Percentiles rank a stretch among this genome's conserved stretches.
Conservation (phyloP, 2,113 vertebrate species). For the Mirza zaza region DNA sequence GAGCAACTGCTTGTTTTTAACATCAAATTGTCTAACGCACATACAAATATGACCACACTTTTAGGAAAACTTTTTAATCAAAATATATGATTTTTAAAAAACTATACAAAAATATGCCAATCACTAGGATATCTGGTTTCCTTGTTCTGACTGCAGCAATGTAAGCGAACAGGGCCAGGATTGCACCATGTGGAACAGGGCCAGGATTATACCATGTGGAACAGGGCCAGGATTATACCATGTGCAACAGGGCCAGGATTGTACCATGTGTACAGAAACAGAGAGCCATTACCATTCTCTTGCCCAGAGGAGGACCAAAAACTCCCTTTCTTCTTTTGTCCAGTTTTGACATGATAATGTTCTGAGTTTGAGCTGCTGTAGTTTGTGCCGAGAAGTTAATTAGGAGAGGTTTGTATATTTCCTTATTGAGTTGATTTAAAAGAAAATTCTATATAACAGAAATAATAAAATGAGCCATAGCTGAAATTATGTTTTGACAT, state of each 20-base stretch:
- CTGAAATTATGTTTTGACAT: neutral
- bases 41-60: neutral
- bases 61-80: neutral
- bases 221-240: rapidly evolving
- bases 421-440: conserved; percentile 90
- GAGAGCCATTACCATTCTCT: conserved; percentile 88
- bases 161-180: rapidly evolving
- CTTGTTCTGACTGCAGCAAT: neutral
- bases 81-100: neutral
- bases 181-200: rapidly evolving
- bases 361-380: conserved; percentile 93
- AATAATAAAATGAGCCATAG: conserved; percentile 24
- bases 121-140: neutral
- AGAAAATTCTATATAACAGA: conserved; percentile 89
- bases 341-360: conserved; percentile 94
- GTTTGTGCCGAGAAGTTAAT: conserved; percentile 97
- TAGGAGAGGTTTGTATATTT: conserved; percentile 90
- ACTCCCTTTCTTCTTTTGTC: conserved; percentile 93
- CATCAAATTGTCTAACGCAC: neutral
- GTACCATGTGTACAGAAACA: neutral
- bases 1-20: neutral
- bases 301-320: conserved; percentile 91
- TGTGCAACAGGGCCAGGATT: rapidly evolving
- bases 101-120: neutral
- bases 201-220: rapidly evolving